Evolutionary conservation across 2,113 vertebrate species (phyloP).

Genomic region (Geothlypis trichas): DNA sequence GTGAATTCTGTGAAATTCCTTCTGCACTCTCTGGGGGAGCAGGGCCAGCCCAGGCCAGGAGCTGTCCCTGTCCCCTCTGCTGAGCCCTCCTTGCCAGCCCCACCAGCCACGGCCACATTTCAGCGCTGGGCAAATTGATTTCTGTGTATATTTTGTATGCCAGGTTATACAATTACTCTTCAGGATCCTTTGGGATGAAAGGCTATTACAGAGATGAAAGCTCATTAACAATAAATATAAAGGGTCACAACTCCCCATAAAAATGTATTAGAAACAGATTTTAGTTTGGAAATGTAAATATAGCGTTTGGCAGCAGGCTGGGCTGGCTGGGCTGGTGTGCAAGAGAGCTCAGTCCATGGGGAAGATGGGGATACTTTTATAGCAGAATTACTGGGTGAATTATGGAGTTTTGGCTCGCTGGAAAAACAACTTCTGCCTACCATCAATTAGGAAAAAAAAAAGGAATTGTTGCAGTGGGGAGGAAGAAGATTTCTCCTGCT

Average conservation of each 20-base stretch:
- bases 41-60: not conserved
- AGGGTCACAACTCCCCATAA: constrained; percentile 60
- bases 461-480: not conserved
- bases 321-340: constrained; percentile 21
- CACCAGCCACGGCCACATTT: not conserved
- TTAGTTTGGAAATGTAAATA: constrained; percentile 61
- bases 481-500: not conserved
- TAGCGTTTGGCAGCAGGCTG: not conserved
- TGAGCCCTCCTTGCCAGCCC: not conserved
- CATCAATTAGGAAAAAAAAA: not conserved
- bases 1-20: not conserved
- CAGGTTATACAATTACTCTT: constrained; percentile 54
- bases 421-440: not conserved
- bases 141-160: constrained; percentile 30
- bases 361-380: constrained; percentile 26
- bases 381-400: constrained; percentile 18
- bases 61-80: not conserved
- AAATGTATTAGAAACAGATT: constrained; percentile 66
- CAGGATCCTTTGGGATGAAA: constrained; percentile 56
- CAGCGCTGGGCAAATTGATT: constrained; percentile 19
- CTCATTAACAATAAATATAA: constrained; percentile 67
- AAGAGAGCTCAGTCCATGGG: constrained; percentile 19
- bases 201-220: constrained; percentile 49
- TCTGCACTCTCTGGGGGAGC: not conserved
- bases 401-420: not conserved